Conservation (phyloP, 2,888 invertebrate species). For the Dioctria rufipes region DNA sequence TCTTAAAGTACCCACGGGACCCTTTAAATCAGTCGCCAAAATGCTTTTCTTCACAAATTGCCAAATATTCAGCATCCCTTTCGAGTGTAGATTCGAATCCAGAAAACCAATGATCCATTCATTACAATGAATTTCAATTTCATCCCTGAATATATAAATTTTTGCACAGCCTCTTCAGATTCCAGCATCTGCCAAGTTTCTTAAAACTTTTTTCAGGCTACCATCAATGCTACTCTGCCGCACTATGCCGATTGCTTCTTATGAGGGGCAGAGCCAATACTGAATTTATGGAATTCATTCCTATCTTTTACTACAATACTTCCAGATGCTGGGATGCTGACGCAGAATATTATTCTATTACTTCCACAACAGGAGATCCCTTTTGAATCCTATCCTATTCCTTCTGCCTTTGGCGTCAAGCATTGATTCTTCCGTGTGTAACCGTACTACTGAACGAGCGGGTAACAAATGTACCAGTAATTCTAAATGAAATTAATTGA, state of each 20-base stretch:
- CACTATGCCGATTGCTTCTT: constrained; percentile 5
- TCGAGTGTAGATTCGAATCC: constrained; percentile 14
- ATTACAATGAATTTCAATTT: constrained; percentile 30
- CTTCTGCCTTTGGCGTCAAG: constrained; percentile 37
- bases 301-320: constrained; percentile 3
- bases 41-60: constrained; percentile 8
- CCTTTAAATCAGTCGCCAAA: too few species aligned
- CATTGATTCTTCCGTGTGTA: constrained; percentile 16
- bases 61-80: constrained; percentile 20
- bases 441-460: not conserved
- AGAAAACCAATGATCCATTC: constrained; percentile 44
- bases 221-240: constrained; percentile 5
- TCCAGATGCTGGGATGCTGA: constrained; percentile 47
- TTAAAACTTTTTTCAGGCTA: not conserved
- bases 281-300: constrained; percentile 45
- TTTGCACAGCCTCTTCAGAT: constrained; percentile 2
- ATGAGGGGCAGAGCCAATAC: constrained; percentile 17
- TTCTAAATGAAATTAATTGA: constrained; percentile 52
- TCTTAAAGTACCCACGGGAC: too few species aligned
- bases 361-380: constrained; percentile 46
- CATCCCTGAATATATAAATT: not conserved
- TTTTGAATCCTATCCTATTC: constrained; percentile 27
- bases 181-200: not conserved
- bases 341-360: constrained; percentile 52
- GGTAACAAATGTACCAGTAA: constrained; percentile 36